These are phyloP conservation scores for Leptodactylus fallax DNA, from an alignment of 2,797 vertebrate species.

Conservation along the genomic window DNA sequence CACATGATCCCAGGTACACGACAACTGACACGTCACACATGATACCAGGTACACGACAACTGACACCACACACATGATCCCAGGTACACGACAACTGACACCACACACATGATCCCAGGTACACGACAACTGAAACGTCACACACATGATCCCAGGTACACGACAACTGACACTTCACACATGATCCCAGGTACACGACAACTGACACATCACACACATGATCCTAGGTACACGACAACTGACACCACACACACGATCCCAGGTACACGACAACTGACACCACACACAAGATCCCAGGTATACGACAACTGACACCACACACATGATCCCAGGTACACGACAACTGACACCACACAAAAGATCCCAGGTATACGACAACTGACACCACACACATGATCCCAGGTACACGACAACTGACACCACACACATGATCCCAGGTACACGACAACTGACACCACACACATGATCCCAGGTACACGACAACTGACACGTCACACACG, in stretches of 20 bases:
- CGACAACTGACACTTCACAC: background rate
- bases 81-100: background rate
- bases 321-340: too few species aligned
- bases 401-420: background rate
- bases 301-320: background rate
- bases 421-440: background rate
- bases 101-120: background rate
- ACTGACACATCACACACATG: background rate
- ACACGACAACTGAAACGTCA: background rate
- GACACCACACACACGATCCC: background rate
- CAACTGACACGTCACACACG: background rate
- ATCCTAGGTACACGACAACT: background rate
- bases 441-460: background rate
- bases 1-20: too few species aligned
- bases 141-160: background rate
- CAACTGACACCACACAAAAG: too few species aligned
- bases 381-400: background rate
- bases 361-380: too few species aligned
- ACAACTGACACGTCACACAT: background rate
- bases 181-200: too few species aligned
- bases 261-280: background rate
- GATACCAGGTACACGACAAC: too few species aligned
- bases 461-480: too few species aligned
- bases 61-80: background rate
- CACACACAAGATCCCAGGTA: too few species aligned